Percentiles rank a stretch among this genome's conserved stretches.
Conservation (phyloP, 2,113 vertebrate species). For the Istiophorus platypterus region DNA sequence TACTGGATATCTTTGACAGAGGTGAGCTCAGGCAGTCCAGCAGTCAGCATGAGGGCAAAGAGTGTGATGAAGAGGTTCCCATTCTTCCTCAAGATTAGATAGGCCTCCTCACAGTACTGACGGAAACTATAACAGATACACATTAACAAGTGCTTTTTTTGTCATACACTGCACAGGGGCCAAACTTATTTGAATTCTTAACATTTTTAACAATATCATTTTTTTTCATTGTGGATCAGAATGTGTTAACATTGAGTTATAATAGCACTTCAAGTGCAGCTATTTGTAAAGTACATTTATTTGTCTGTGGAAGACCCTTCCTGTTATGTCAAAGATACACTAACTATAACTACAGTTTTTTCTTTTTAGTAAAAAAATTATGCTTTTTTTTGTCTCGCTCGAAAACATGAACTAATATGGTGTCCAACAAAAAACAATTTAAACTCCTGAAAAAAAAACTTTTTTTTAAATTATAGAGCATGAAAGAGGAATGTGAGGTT, state of each 20-base stretch:
- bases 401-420: too few relatives aligned
- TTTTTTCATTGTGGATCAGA: too few relatives aligned
- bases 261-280: too few relatives aligned
- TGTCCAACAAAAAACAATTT: too few relatives aligned
- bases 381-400: too few relatives aligned
- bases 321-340: neutral
- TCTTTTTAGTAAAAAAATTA: too few relatives aligned
- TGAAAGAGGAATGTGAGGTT: neutral
- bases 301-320: neutral
- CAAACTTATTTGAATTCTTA: neutral
- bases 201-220: too few relatives aligned
- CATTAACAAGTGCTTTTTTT: neutral
- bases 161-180: neutral
- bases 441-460: too few relatives aligned
- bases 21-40: constrained; percentile 96
- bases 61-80: constrained; percentile 98
- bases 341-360: too few relatives aligned
- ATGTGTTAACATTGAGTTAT: too few relatives aligned
- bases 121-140: constrained; percentile 88
- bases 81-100: constrained; percentile 93
- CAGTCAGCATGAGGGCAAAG: constrained; percentile 98
- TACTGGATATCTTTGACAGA: constrained; percentile 99
- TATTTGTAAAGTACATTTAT: too few relatives aligned
- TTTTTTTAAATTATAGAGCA: too few relatives aligned
- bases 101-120: constrained; percentile 96